Evolutionary conservation across 1,140 invertebrate species (phyloP).

Genomic region (Agraylea sexmaculata): DNA sequence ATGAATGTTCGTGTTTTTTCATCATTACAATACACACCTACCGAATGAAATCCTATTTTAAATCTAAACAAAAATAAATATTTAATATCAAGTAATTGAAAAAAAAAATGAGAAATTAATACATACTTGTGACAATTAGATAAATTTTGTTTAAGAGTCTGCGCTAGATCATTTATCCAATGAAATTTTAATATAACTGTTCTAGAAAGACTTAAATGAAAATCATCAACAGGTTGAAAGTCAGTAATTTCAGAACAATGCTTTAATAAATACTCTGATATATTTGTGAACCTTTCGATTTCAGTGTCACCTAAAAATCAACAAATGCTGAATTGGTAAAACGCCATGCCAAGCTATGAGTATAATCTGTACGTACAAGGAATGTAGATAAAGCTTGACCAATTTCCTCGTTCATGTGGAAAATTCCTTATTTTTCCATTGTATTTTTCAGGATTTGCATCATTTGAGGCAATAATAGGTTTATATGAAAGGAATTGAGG

Average conservation of each 20-base stretch:
- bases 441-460: conserved; percentile 50
- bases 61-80: conserved; percentile 38
- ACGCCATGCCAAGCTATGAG: conserved; percentile 4
- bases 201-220: conserved; percentile 36
- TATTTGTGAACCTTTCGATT: conserved; percentile 21
- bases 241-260: conserved; percentile 18
- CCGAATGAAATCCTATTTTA: conserved; percentile 41
- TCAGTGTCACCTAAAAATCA: conserved; percentile 20
- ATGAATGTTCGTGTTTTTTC: conserved; percentile 64
- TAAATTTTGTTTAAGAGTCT: conserved; percentile 5
- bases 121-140: conserved; percentile 5
- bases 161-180: conserved; percentile 15
- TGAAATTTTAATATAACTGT: conserved; percentile 18
- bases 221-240: conserved; percentile 25
- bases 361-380: conserved; percentile 43
- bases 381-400: conserved; percentile 63
- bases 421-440: conserved; percentile 54
- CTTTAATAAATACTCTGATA: conserved; percentile 24
- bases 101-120: conserved; percentile 1
- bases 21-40: conserved; percentile 61
- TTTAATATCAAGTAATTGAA: background rate
- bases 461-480: no score
- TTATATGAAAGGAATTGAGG: no score
- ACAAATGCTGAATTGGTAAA: conserved; percentile 11
- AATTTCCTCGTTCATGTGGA: conserved; percentile 68